Evolutionary conservation across 2,888 invertebrate genomes (phyloP), one percentile per base, ranked within the genome.

Genomic region (Punctoribates punctum): DNA sequence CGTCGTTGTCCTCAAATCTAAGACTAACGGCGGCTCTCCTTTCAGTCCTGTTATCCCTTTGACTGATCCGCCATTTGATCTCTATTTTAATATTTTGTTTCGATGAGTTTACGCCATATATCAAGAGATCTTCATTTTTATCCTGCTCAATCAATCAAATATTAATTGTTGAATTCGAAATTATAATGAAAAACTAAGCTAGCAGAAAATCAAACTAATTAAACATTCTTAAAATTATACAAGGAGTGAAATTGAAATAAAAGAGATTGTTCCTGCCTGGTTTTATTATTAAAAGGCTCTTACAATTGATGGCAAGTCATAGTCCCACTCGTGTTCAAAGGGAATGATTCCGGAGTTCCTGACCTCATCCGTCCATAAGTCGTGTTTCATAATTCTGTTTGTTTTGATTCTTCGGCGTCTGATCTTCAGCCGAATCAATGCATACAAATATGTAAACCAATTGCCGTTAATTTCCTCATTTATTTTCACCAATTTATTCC

Each of bases 1-100:
- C 51, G 17, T 70, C n/a, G 29, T 67, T 67, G 51, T 75, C 75
- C n/a, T 65, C 65, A 3, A 65, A n/a, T 62, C 67, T 38, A 13
- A 75, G 0, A 13, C 13, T 75, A 11, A 75, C 11, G 1, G 17
- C 4, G 15, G 65, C 70, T 13, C 46, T 38, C 4, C 23, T 38
- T 48, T 75, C 20, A n/a, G 5, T 11, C 20, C 11, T 51, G 5
- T 13, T 13, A 27, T 46, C n/a, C 11, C 42, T 25, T 20, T 17
- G 6, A 46, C 42, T 38, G 4, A 17, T 1, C 25, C 34, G 25
- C 65, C 38, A 65, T 34, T 65, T 65, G 38, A 65, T 65, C 2
- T 25, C n/a, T n/a, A 65, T 65, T 3, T 15, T 27, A 17, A 65
- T 29, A n/a, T 38, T 34, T 38, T 65, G 65, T 38, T 65, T 65